Percentiles rank a stretch among this genome's conserved stretches.
These are phyloP conservation scores for Anagrus nilaparvatae DNA, from an alignment of 1,140 invertebrate genomes.

Conservation along the genomic window DNA sequence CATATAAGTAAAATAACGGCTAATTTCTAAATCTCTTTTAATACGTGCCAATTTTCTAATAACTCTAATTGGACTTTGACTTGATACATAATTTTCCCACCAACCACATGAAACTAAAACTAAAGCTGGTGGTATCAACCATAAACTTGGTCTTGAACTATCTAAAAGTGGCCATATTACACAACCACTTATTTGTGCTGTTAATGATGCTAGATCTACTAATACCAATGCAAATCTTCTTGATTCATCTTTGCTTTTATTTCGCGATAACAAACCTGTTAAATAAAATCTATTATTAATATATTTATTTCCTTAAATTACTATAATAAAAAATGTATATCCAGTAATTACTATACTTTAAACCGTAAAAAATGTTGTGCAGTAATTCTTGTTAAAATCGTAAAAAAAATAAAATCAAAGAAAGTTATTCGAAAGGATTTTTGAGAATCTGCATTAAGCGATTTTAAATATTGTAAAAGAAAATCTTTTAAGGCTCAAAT, in stretches of 20 bases:
- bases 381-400: no score
- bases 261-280: constrained; percentile 65
- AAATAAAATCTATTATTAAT: no score
- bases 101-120: constrained; percentile 82
- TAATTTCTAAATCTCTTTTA: constrained; percentile 68
- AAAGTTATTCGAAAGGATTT: no score
- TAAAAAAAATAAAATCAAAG: no score
- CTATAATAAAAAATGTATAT: no score
- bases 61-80: constrained; percentile 65
- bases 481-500: no score
- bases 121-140: constrained; percentile 75
- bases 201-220: constrained; percentile 71
- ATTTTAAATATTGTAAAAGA: no score
- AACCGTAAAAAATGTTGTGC: no score
- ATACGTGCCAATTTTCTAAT: constrained; percentile 70
- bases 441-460: no score
- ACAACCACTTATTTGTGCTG: constrained; percentile 78
- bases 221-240: constrained; percentile 69
- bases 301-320: no score
- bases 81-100: constrained; percentile 95
- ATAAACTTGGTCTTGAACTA: constrained; percentile 54
- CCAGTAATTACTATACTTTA: no score
- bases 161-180: constrained; percentile 80
- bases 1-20: constrained; percentile 79
- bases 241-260: constrained; percentile 60